Conservation (phyloP, 2,888 invertebrate genomes). For the Cancer borealis region DNA sequence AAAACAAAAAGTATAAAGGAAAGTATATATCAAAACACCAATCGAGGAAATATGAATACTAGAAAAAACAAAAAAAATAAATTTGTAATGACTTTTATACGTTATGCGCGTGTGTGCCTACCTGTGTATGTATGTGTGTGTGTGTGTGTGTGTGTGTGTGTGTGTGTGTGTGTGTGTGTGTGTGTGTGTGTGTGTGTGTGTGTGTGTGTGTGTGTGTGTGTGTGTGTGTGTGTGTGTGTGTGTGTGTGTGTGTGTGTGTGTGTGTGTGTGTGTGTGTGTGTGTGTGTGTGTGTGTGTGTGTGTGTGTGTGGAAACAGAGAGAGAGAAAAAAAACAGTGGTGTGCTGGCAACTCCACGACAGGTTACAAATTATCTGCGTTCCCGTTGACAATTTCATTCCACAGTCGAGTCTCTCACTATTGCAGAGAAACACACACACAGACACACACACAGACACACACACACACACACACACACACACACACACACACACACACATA, state of each 20-base stretch:
- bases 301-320: slow-evolving; percentile 21
- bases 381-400: slow-evolving; percentile 29
- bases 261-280: background rate
- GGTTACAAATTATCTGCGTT: slow-evolving; percentile 4
- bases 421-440: background rate
- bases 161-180: too few species aligned
- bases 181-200: too few species aligned
- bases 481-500: background rate
- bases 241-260: background rate
- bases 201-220: too few species aligned
- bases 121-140: too few species aligned
- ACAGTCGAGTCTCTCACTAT: background rate
- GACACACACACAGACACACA: background rate
- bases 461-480: slow-evolving; percentile 2
- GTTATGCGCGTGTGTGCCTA: too few species aligned
- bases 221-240: too few species aligned
- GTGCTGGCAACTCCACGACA: background rate
- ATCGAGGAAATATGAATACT: too few species aligned
- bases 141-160: too few species aligned
- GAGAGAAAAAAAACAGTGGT: background rate
- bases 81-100: too few species aligned
- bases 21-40: too few species aligned
- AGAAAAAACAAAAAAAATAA: too few species aligned
- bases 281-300: slow-evolving; percentile 32
- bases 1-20: too few species aligned